Percentiles rank a stretch among this genome's conserved stretches.
Conservation (phyloP, 2,888 invertebrate species). For the Synergus gifuensis region DNA sequence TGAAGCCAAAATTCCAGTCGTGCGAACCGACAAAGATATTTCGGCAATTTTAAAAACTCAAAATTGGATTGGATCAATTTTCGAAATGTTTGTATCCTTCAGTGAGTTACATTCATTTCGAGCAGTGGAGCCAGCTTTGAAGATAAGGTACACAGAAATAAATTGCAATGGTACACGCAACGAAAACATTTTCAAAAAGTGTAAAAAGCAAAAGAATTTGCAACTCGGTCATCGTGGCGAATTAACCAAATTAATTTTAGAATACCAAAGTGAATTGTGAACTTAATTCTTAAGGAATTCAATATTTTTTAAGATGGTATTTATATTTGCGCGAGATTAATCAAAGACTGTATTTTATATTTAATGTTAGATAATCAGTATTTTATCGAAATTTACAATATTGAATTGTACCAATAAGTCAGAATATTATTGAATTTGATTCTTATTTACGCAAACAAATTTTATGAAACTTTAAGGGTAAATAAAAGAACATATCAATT, state of each 20-base stretch:
- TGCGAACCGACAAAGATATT: conserved; percentile 84
- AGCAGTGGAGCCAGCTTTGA: conserved; percentile 89
- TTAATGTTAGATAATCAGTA: background rate
- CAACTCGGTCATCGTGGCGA: conserved; percentile 79
- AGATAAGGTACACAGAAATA: conserved; percentile 78
- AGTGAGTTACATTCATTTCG: conserved; percentile 86
- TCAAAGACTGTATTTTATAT: conserved; percentile 2
- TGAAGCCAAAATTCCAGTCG: conserved; percentile 80
- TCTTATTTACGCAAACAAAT: background rate
- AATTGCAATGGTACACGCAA: conserved; percentile 73
- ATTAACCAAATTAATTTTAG: conserved; percentile 81
- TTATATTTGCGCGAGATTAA: background rate
- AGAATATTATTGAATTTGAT: background rate
- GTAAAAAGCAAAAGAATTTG: conserved; percentile 66
- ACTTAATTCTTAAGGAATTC: conserved; percentile 11
- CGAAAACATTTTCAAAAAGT: conserved; percentile 64
- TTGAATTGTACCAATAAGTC: too few relatives aligned
- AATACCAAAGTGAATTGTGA: conserved; percentile 66
- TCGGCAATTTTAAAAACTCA: conserved; percentile 78
- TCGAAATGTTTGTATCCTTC: conserved; percentile 85
- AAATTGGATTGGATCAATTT: conserved; percentile 79
- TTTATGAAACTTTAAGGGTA: too few relatives aligned
- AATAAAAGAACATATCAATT: too few relatives aligned
- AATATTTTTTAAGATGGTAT: too few relatives aligned
- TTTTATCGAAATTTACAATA: too few relatives aligned